Evolutionary conservation across 2,797 vertebrate genomes (phyloP), one percentile per base, ranked within the genome.

Genomic region (Myiotriccus ornatus): DNA sequence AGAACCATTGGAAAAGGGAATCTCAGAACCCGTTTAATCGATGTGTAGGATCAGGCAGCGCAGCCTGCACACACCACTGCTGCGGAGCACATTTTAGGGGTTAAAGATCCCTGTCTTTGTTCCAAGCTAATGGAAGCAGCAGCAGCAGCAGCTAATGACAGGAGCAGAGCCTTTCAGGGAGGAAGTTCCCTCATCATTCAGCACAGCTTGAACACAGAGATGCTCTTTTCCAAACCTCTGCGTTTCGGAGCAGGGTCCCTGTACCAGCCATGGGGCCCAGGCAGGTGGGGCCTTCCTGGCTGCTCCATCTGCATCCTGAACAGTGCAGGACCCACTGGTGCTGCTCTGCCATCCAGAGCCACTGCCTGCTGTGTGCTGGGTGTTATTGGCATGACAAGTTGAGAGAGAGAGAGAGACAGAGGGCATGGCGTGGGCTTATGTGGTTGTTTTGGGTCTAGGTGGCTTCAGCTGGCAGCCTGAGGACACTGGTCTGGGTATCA

Each of bases 81-180:
- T 44, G 46, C 6, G 47, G 22, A 27, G 64, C 47, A 37, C 24
- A 0, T 7, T 49, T 30, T 6, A 67, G 76, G 65, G 77, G 82
- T 81, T 86, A 39, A 64, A 62, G 90, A 90, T 35, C 65, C 52
- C 91, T 63, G 57, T 53, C 89, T 86, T 70, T 89, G 89, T 78
- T 76, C 63, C 39, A 20, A 60, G 85, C 73, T 86, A 9, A 87
- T 84, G 87, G 64, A 92, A 81, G 78, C 89, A 87, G 71, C 85
- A 93, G 76, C 81, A 91, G 89, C 87, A 67, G 49, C 75, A 43
- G 73, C 43, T 81, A 27, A 27, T n/a, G 74, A 59, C 57, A 50
- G 94, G 75, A 81, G 82, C 85, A 43, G 87, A 96, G 69, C 44
- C 35, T 1, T 22, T 34, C 41, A 14, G 70, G 27, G 80, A 55